Conservation (phyloP, 2,888 invertebrate species). For the Meliscaeva auricollis region DNA sequence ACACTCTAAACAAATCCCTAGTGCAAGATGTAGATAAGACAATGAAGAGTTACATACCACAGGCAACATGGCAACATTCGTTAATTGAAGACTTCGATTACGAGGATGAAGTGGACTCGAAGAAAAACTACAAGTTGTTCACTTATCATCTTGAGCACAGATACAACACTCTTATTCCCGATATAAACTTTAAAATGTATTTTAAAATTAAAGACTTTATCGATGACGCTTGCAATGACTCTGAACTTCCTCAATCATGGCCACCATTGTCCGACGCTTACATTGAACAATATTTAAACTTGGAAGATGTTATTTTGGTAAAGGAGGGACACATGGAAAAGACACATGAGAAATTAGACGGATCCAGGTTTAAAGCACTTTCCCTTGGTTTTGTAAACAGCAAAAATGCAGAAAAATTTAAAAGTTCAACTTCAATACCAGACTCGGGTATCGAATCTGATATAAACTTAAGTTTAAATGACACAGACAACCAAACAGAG, state of each 20-base stretch:
- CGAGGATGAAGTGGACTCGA: constrained; percentile 81
- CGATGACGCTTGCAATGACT: constrained; percentile 70
- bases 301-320: constrained; percentile 79
- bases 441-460: neutral
- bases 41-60: constrained; percentile 72
- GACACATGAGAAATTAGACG: neutral
- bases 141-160: constrained; percentile 82
- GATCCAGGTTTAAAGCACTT: neutral
- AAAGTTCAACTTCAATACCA: neutral
- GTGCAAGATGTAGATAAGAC: neutral
- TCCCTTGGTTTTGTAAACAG: neutral
- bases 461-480: neutral
- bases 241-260: constrained; percentile 70
- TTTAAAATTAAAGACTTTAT: constrained; percentile 82
- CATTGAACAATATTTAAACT: constrained; percentile 80
- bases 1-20: neutral
- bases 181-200: constrained; percentile 81
- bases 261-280: constrained; percentile 79
- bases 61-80: constrained; percentile 80
- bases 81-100: constrained; percentile 81
- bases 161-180: constrained; percentile 81
- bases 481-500: neutral
- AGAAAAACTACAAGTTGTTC: constrained; percentile 82
- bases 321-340: constrained; percentile 38
- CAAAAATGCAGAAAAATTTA: neutral